Evolutionary conservation across 2,113 vertebrate species (phyloP).

Genomic region (Uria aalge): DNA sequence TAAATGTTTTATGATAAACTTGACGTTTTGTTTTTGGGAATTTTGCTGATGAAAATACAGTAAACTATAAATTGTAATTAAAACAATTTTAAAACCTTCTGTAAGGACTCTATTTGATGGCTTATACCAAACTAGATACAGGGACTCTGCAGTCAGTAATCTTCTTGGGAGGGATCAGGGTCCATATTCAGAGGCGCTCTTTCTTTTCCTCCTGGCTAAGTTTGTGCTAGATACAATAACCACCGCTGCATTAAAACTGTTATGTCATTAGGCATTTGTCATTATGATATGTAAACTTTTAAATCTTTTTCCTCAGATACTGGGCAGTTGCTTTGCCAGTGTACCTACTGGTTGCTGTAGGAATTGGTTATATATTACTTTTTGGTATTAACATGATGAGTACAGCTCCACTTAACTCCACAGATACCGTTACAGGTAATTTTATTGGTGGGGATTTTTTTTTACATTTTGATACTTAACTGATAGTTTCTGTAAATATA

Average conservation of each 20-base stretch:
- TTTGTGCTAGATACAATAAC: not conserved
- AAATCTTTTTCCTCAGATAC: conserved; percentile 74
- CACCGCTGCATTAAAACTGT: not conserved
- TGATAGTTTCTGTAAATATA: not conserved
- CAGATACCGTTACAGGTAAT: conserved; percentile 90
- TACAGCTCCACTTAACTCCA: conserved; percentile 86
- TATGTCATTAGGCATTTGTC: not conserved
- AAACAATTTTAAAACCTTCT: not conserved
- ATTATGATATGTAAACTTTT: not conserved
- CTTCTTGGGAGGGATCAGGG: not conserved
- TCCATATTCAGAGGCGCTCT: not conserved
- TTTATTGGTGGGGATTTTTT: rapidly evolving
- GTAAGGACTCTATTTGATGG: not conserved
- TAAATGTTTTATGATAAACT: not conserved
- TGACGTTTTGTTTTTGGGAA: not conserved
- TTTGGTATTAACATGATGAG: conserved; percentile 94
- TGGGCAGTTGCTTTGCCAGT: conserved; percentile 90
- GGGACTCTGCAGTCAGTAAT: not conserved
- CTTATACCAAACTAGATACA: not conserved
- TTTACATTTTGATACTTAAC: not conserved
- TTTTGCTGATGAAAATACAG: not conserved
- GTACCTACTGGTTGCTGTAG: conserved; percentile 84
- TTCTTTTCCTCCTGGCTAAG: not conserved
- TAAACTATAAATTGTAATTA: not conserved
- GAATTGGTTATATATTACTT: conserved; percentile 77